These are phyloP conservation scores for Notarius lentiginosus DNA, from an alignment of 2,113 vertebrate genomes.

Conservation along the genomic window DNA sequence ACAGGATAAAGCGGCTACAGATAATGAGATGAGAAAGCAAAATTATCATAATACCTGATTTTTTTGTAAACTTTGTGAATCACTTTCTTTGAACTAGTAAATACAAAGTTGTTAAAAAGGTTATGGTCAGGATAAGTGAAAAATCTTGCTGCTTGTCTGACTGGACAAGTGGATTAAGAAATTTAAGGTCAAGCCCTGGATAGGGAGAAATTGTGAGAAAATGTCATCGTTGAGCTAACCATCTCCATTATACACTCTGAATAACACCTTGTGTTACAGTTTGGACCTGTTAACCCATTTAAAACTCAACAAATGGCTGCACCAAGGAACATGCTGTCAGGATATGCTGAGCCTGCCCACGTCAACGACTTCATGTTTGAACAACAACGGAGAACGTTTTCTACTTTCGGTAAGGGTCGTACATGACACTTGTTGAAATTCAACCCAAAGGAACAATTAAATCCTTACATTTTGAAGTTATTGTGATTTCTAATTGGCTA, in stretches of 20 bases:
- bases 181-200: too few relatives aligned
- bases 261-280: constrained; percentile 66
- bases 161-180: too few relatives aligned
- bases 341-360: constrained; percentile 93
- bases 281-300: constrained; percentile 94
- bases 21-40: too few relatives aligned
- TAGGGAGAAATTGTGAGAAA: neutral
- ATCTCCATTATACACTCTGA: neutral
- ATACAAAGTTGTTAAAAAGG: too few relatives aligned
- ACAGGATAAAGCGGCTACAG: too few relatives aligned
- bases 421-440: neutral
- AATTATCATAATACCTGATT: too few relatives aligned
- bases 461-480: neutral
- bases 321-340: constrained; percentile 96
- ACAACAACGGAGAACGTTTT: constrained; percentile 95
- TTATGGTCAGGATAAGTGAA: too few relatives aligned
- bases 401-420: constrained; percentile 81
- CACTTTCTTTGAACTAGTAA: too few relatives aligned
- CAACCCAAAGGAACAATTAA: neutral
- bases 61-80: too few relatives aligned
- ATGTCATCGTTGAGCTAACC: neutral
- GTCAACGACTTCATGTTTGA: constrained; percentile 99
- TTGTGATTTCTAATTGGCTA: neutral
- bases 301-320: constrained; percentile 94
- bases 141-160: too few relatives aligned